Evolutionary conservation across 2,888 invertebrate genomes (phyloP), one percentile per base, ranked within the genome.

Genomic region (Cantharis rustica): DNA sequence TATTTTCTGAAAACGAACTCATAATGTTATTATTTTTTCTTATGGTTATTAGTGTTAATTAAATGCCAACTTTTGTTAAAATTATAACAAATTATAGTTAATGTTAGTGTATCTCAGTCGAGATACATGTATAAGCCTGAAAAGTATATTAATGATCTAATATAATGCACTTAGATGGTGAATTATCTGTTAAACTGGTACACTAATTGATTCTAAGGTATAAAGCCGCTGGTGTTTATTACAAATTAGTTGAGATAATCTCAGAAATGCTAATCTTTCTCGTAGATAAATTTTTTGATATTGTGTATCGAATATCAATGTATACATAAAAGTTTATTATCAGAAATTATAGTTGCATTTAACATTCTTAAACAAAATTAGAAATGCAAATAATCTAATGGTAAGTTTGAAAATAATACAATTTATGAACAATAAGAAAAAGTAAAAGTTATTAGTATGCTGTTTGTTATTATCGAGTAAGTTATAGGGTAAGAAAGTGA

Each of bases 141-240:
- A 61, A 69, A 75, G 68, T 75, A 47, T 47, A 78, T 69, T 78
- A 73, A 68, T 62, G 74, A 47, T 77, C 69, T 72, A 74, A 17
- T 68, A 71, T 72, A 76, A 47, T 62, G 61, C 75, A 79, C 71
- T 80, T 81, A 76, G 79, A 74, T 72, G 79, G 80, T 79, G 81
- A 82, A 81, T 82, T 82, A 82, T 81, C 81, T 82, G 82, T 80
- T 82, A 82, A 82, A 82, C 80, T 81, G 82, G 74, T 81, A 80
- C 73, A 80, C 80, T 82, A 82, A 82, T 82, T 82, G 82, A 82
- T 82, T 82, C 79, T 75, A 79, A 79, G 76, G 77, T 78, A 76
- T 68, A 76, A 76, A 76, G 82, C 82, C 82, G 80, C 82, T 77
- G 80, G 82, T 81, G 72, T 82, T 82, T 77, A 82, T 82, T 82